These are phyloP conservation scores for Onychostoma macrolepis DNA, from an alignment of 2,113 vertebrate genomes.

Conservation along the genomic window DNA sequence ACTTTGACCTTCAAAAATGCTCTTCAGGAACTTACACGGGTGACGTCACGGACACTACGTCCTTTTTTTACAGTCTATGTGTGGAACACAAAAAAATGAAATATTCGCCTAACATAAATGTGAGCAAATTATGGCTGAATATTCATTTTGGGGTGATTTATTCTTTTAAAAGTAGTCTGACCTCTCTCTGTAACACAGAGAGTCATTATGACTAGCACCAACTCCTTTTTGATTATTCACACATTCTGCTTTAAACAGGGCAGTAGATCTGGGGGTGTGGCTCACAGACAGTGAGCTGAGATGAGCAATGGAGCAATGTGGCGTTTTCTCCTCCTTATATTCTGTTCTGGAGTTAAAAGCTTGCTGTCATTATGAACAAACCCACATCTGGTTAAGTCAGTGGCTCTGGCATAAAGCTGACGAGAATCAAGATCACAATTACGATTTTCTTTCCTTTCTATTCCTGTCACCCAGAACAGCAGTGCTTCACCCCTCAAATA, in stretches of 20 bases:
- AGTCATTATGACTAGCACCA: background rate
- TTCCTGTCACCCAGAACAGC: conserved; percentile 51
- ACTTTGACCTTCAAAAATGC: background rate
- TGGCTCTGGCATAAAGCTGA: conserved; percentile 64
- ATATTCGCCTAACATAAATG: background rate
- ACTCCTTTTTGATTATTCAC: background rate
- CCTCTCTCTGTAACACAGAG: background rate
- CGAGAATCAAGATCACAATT: conserved; percentile 65
- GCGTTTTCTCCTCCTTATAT: conserved; percentile 65
- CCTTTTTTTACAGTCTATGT: too few species aligned
- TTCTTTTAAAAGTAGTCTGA: background rate
- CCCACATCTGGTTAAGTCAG: conserved; percentile 72
- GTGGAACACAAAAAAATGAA: background rate
- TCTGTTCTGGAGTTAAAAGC: conserved; percentile 46
- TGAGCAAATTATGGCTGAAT: background rate
- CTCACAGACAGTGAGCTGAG: background rate
- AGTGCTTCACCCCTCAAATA: conserved; percentile 21
- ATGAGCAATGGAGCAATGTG: conserved; percentile 51
- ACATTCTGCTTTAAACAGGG: background rate
- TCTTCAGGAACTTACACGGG: background rate
- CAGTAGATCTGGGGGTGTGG: background rate
- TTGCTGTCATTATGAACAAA: conserved; percentile 68
- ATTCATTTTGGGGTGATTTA: background rate
- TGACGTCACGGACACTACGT: background rate
- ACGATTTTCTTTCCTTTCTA: conserved; percentile 66